Percentiles rank a stretch among this genome's conserved stretches.
Conservation (phyloP, 2,888 invertebrate species). For the Taenaris catops region DNA sequence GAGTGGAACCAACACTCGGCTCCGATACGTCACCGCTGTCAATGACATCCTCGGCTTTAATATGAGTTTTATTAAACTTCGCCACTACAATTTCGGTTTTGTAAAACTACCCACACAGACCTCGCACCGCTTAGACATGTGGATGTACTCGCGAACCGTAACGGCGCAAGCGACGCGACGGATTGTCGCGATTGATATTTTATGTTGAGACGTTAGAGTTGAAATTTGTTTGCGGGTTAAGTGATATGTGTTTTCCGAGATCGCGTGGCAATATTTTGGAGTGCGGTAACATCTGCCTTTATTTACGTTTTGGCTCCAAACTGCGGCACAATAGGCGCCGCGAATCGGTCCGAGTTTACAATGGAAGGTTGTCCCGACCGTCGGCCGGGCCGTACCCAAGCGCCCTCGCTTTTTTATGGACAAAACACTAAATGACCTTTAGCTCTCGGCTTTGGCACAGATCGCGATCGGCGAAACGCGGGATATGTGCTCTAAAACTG, state of each 20-base stretch:
- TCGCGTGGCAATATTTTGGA: conserved; percentile 47
- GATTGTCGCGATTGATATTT: conserved; percentile 23
- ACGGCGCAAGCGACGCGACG: conserved; percentile 19
- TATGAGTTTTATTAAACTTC: conserved; percentile 71
- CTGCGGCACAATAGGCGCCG: conserved; percentile 66
- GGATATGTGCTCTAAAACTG: too few species aligned
- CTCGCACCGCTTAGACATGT: conserved; percentile 39
- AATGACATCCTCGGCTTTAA: conserved; percentile 60
- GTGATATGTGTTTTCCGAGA: conserved; percentile 27
- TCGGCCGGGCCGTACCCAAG: conserved; percentile 27
- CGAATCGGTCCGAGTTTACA: conserved; percentile 58
- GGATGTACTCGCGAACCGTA: conserved; percentile 17
- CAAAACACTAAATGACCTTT: conserved; percentile 54
- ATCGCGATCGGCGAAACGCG: too few species aligned
- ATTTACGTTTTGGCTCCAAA: conserved; percentile 76
- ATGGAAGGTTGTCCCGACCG: conserved; percentile 38
- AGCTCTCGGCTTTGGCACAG: conserved; percentile 24
- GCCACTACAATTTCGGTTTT: conserved; percentile 63
- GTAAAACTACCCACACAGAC: conserved; percentile 71
- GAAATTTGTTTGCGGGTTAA: conserved; percentile 23
- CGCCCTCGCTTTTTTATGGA: conserved; percentile 39
- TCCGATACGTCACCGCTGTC: conserved; percentile 41
- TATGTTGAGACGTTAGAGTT: conserved; percentile 24
- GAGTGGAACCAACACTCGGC: background rate
- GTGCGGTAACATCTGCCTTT: conserved; percentile 77